These are phyloP conservation scores for Huso huso DNA, from an alignment of 2,797 vertebrate genomes.

Conservation along the genomic window DNA sequence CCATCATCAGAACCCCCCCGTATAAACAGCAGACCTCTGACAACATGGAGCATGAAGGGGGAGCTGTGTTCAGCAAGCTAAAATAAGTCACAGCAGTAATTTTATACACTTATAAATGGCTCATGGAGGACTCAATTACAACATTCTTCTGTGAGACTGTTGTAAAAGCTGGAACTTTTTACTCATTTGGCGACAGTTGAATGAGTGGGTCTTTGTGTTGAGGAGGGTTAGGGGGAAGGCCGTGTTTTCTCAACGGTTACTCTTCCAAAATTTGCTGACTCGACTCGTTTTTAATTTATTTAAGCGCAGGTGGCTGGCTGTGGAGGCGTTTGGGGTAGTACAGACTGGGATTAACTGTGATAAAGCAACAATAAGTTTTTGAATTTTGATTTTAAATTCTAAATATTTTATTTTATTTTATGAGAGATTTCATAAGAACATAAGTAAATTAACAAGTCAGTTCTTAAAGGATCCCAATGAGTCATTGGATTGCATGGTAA, in stretches of 20 bases:
- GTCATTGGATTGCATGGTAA: too few species aligned
- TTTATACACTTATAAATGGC: conserved; percentile 29
- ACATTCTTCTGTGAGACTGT: conserved; percentile 30
- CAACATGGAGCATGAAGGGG: conserved; percentile 8
- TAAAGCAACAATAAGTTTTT: too few species aligned
- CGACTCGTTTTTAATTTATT: conserved; percentile 19
- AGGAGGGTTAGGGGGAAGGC: neutral
- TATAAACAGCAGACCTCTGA: conserved; percentile 12
- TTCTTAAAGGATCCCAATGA: too few species aligned
- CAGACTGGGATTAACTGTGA: too few species aligned
- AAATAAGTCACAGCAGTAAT: conserved; percentile 29
- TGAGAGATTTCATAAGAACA: too few species aligned
- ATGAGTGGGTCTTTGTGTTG: conserved; percentile 15
- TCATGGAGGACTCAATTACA: conserved; percentile 19
- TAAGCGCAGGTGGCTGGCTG: neutral
- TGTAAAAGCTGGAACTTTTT: conserved; percentile 28
- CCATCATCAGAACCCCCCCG: conserved; percentile 39
- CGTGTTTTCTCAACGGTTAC: conserved; percentile 11
- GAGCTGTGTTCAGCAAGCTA: conserved; percentile 18
- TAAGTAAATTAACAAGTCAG: too few species aligned
- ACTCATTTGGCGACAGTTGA: conserved; percentile 23
- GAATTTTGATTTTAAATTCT: too few species aligned
- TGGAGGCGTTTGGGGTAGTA: neutral
- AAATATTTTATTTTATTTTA: too few species aligned
- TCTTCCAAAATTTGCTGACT: conserved; percentile 30